A percentile compares a stretch with the other conserved stretches of the same genome.
These are phyloP conservation scores for Delphinus delphis DNA, from an alignment of 2,113 vertebrate species.

Conservation along the genomic window DNA sequence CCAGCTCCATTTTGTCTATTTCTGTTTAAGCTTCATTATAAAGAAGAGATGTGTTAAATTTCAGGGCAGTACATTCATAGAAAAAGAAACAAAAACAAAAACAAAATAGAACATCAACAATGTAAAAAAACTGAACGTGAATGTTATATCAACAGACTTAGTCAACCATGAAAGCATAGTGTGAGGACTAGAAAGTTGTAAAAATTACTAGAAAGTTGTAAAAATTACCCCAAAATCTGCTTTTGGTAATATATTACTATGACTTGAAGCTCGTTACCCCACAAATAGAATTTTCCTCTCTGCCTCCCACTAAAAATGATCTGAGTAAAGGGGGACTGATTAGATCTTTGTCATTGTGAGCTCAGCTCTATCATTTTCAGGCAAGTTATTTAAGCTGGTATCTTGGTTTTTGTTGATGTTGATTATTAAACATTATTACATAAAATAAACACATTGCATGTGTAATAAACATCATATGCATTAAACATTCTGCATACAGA, in stretches of 20 bases:
- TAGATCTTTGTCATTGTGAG: not conserved
- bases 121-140: constrained; percentile 7
- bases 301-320: not conserved
- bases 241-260: constrained; percentile 22
- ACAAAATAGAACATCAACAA: constrained; percentile 21
- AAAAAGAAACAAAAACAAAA: not conserved
- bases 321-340: not conserved
- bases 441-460: not conserved
- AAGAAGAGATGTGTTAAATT: constrained; percentile 19
- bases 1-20: constrained; percentile 1
- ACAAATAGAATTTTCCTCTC: not conserved
- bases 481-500: constrained; percentile 36
- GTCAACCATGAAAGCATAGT: not conserved
- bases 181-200: constrained; percentile 25
- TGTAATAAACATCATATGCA: not conserved
- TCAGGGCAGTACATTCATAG: not conserved
- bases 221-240: constrained; percentile 30
- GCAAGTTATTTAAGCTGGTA: not conserved
- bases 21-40: not conserved
- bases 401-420: constrained; percentile 11
- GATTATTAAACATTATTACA: not conserved
- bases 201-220: constrained; percentile 50
- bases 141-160: not conserved
- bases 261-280: not conserved
- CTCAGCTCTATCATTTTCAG: not conserved